Base-by-base conservation (phyloP, 2,888 invertebrate genomes). In the Drosophila meridionalis region DNA sequence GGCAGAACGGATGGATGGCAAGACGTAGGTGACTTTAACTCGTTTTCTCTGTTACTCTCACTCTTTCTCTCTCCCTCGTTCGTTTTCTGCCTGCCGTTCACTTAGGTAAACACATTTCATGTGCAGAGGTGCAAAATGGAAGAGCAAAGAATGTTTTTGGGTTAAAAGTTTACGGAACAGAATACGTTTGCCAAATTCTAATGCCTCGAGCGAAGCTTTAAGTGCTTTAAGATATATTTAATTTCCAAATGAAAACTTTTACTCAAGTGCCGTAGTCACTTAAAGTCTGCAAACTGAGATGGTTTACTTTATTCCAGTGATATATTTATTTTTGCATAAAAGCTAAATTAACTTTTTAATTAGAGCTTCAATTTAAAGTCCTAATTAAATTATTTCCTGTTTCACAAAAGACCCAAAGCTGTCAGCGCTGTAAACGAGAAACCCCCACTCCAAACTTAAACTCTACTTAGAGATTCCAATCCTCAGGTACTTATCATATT, bases 71-170 rank as follows among this genome's bases (percentile, higher is more conserved):
- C 5, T 30, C 4, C 32, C 12, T 26, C 30, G 20, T 28, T 53
- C 32, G 12, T 5, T 4, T 14, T 4, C 20, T 11, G 11, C 9
- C 30, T 14, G 48, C 38, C 26, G 4, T 12, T 34, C 43, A 62
- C 76, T 64, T 73, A 53, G 62, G 79, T 78, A 82, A 86, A 85
- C 83, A 85, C 77, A 70, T 79, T 85, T 84, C 73, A 81, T 74
- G 77, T 78, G 80, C 64, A 79, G 72, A 73, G 70, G 74, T 78
- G 73, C 65, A 77, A 78, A 82, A 73, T 79, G 76, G 76, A 76
- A 69, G 69, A 61, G 64, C 73, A 72, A 61, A 72, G 58, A 64
- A 63, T 34, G 38, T 69, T 72, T 78, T 72, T 66, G 30, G 76
- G 69, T 69, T 78, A 72, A 50, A 72, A 76, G 55, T 60, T 65